These are phyloP conservation scores for Lepidocyrtinus sp. DNA, from an alignment of 2,888 invertebrate species.

Conservation along the genomic window DNA sequence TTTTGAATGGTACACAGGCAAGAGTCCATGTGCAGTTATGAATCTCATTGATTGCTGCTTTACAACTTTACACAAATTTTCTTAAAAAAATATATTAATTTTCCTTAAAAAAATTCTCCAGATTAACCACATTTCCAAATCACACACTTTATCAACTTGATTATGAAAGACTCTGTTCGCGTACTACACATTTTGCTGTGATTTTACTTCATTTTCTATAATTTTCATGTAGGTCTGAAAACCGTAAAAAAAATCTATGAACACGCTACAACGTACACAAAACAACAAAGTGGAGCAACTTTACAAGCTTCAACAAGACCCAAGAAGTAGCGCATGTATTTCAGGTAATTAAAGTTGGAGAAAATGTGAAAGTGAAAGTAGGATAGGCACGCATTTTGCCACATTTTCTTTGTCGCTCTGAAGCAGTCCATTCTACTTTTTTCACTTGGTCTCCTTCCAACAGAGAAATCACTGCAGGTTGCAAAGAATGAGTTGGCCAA, in stretches of 20 bases:
- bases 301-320: neutral
- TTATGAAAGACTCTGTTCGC: conserved; percentile 9
- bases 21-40: no score
- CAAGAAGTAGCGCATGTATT: neutral
- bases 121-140: no score
- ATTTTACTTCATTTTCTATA: neutral
- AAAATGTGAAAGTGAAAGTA: conserved; percentile 38
- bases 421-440: neutral
- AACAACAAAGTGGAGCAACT: conserved; percentile 6
- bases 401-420: no score
- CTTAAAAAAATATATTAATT: neutral
- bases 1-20: conserved; percentile 23
- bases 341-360: conserved; percentile 30
- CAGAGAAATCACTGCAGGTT: conserved; percentile 42
- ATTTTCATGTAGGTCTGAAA: neutral
- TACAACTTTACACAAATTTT: conserved; percentile 5
- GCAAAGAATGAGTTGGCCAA: conserved; percentile 36
- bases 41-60: no score
- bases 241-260: no score
- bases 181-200: no score
- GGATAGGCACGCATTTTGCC: conserved; percentile 44
- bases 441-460: neutral
- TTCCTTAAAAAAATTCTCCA: neutral
- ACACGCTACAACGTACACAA: conserved; percentile 5
- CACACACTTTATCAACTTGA: no score